Conservation (phyloP, 2,113 vertebrate species). For the human (Homo sapiens) region GRCh38 chr9:81380001-81380500, state of each 20-base stretch:
- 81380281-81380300: neutral
- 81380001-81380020: neutral
- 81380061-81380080: neutral
- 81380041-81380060: neutral
- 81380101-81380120: neutral
- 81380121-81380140: neutral
- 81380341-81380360: neutral
- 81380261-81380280: neutral
- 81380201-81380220: conserved; percentile 3
- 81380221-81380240: neutral
- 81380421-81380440: neutral
- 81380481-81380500: neutral
- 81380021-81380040: neutral
- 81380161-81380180: neutral
- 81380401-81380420: neutral
- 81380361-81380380: neutral
- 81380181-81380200: neutral
- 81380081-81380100: neutral
- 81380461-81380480: neutral
- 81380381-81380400: conserved; percentile 1
- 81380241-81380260: neutral
- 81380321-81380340: neutral
- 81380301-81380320: neutral
- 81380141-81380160: neutral
- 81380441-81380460: neutral